phyloP scores from a whole-genome alignment of 53 echinoderm and acorn worm species.

The Temnopleurus reevesii region DNA sequence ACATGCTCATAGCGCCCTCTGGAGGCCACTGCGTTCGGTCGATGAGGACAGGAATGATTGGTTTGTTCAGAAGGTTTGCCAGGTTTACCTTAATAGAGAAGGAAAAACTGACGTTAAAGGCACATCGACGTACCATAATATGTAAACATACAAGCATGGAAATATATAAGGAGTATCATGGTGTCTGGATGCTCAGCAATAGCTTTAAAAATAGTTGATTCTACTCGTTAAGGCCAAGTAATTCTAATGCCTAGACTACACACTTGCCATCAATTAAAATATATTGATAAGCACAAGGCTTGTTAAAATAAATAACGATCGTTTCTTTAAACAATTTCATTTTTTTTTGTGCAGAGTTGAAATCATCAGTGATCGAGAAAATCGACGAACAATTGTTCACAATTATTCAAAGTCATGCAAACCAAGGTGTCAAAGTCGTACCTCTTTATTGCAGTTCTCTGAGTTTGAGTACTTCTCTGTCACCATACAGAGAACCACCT shows the following conservation, averaged over 20 bases:
- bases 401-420: too few relatives aligned
- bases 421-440: not conserved
- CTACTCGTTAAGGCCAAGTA: too few relatives aligned
- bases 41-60: constrained; percentile 94
- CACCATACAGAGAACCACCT: constrained; percentile 92
- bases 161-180: too few relatives aligned
- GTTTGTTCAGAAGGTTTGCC: constrained; percentile 94
- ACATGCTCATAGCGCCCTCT: constrained; percentile 94
- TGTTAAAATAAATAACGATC: too few relatives aligned
- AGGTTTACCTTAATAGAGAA: constrained; percentile 76
- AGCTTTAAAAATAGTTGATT: too few relatives aligned
- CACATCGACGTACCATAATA: too few relatives aligned
- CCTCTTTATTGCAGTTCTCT: constrained; percentile 98
- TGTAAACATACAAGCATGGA: not conserved
- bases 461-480: constrained; percentile 96
- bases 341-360: not conserved
- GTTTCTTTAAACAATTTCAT: not conserved
- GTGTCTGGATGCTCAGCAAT: too few relatives aligned
- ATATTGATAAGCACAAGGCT: not conserved
- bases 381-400: not conserved
- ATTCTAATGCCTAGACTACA: too few relatives aligned
- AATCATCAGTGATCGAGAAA: not conserved
- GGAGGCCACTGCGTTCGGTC: constrained; percentile 91
- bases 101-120: not conserved
- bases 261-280: too few relatives aligned